Evolutionary conservation across 2,888 invertebrate genomes (phyloP), one percentile per base, ranked within the genome.

Genomic region (Agrotis puta): DNA sequence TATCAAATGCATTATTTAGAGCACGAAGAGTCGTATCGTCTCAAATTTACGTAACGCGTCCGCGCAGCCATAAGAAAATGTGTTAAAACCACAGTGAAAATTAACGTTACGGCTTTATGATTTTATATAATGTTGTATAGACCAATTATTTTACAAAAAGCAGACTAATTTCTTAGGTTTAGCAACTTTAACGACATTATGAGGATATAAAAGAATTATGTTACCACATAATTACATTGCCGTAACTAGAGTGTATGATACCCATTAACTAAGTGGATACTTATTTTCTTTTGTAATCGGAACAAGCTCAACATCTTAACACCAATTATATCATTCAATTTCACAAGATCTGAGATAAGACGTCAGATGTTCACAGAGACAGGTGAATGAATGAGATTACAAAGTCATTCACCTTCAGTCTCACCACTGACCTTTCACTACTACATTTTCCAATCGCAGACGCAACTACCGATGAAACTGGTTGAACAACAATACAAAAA

Each of bases 1-100:
- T 87, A 87, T 82, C 87, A 90, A 85, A 90, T 85, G 75, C 72
- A 66, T 82, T 88, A 91, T 92, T 84, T 91, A 86, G 92, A 92
- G 90, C 91, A 88, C 83, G 79, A 78, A 86, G 77, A 87, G 85
- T 75, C 72, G 64, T 77, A 73, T 87, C 88, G 87, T 82, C 79
- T 86, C 58, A 83, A 79, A 75, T 81, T 92, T 91, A 89, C 88
- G 88, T 88, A 91, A 92, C 67, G 87, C 87, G 88, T 88, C 87
- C 43, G 51, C 61, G 69, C 71, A 74, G 33, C 64, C 57, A 64
- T 65, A 80, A 62, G 74, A 85, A 81, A 77, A 45, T 71, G 70
- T 75, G 72, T 72, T 73, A 69, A 69, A 72, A 79, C 39, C 66
- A 64, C 24, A 67, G 57, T 61, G 71, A 70, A 70, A 77, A 78